Base-by-base conservation (phyloP, 2,797 vertebrate species). In the Prionace glauca region DNA sequence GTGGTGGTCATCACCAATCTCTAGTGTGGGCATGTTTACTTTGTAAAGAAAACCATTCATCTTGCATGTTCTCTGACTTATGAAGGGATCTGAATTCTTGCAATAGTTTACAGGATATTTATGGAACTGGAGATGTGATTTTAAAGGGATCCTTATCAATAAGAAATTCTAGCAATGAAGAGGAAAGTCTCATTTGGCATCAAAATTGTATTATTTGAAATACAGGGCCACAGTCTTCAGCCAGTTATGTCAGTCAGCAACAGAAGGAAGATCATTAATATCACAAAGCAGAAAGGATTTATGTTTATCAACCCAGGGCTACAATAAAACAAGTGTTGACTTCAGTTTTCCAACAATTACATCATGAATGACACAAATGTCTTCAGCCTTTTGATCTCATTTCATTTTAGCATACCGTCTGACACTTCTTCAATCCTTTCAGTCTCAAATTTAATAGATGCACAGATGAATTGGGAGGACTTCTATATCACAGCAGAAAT, bases 321-420 rank as follows among this genome's bases (percentile, higher is more conserved):
- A n/a, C 8, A 91, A 72, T 41, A 45, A 72, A 72, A 50, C 67
- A 94, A 69, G 69, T 29, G 36, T 72, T 41, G 24, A 72, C 36
- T 71, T 72, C 56, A 72, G 92, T 69, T 94, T 29, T 94, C 92
- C 10, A 50, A 9, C 41, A 94, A 94, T 94, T 72, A 94, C 67
- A 50, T 94, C 67, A 94, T 16, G 11, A 41, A 10, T 94, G 36
- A 41, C 62, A 71, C 11, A 26, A 71, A 94, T 94, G 65, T 24
- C 20, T 26, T 29, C 67, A 93, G 16, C 41, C 36, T 94, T 71
- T 94, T 71, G 41, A 71, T 67, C 62, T 67, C 29, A 36, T 67
- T 67, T n/a, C 60, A 32, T 65, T 91, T 91, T 91, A 36, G 88
- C 60, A 67, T 1, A 12, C 56, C 62, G 50, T 91, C 62, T 36